Evolutionary conservation across 1,140 invertebrate genomes (phyloP).

Genomic region (Phocides pigmalion): DNA sequence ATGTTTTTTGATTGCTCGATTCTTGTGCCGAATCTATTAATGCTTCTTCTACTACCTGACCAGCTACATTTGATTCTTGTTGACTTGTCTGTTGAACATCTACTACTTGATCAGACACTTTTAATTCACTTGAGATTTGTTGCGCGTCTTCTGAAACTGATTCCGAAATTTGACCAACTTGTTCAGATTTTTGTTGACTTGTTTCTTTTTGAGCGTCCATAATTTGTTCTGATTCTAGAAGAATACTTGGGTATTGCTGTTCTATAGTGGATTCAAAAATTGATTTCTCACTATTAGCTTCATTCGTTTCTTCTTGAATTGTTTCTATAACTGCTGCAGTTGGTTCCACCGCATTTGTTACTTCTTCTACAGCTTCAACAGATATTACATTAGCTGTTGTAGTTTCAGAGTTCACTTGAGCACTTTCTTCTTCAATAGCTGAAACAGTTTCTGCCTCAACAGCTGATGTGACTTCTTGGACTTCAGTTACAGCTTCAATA

Average conservation of each 20-base stretch:
- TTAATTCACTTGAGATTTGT: neutral
- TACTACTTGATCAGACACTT: neutral
- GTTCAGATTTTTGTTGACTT: neutral
- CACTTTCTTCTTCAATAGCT: constrained; percentile 21
- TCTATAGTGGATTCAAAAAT: neutral
- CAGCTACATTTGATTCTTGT: neutral
- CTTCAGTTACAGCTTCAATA: constrained; percentile 33
- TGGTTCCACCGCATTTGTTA: neutral
- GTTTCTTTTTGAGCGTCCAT: neutral
- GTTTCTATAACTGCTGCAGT: constrained; percentile 2
- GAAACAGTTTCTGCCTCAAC: constrained; percentile 16
- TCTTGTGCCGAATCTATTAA: constrained; percentile 6
- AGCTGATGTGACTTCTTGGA: constrained; percentile 16
- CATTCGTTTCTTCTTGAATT: neutral
- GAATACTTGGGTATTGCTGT: neutral
- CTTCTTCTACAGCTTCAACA: constrained; percentile 17
- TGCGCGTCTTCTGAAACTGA: neutral
- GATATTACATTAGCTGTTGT: constrained; percentile 18
- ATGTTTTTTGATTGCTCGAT: constrained; percentile 9
- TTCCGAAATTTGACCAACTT: neutral
- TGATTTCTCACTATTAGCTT: neutral
- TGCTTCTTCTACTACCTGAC: neutral
- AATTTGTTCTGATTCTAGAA: neutral
- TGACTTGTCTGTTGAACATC: neutral
- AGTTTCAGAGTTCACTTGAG: constrained; percentile 3